Evolutionary conservation across 2,888 invertebrate genomes (phyloP), one percentile per base, ranked within the genome.

Genomic region (Metellina segmentata): DNA sequence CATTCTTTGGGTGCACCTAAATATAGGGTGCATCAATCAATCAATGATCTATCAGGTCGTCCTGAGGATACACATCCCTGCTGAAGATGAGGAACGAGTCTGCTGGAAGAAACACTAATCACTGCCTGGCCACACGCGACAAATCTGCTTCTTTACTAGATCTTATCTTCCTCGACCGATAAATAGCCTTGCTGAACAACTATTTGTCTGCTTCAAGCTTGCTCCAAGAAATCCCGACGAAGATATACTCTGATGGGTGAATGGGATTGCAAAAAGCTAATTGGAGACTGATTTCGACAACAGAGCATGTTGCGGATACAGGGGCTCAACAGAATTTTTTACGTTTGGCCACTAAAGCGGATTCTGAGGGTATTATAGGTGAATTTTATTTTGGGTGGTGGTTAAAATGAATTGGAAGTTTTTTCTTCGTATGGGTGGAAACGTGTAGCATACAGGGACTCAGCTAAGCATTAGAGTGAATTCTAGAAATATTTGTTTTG

Each of bases 21-120:
- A 83, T 90, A 90, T 90, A 90, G 90, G 90, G 85, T 83, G 85
- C 85, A 85, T 85, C 90, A 78, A 90, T 90, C 90, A 83, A 90
- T 90, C 90, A 90, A 71, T 83, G 90, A 90, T 90, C 90, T 90
- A 90, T 90, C 90, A 85, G 90, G 90, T 79, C 85, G 78, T 90
- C 85, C 85, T 78, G 79, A 83, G 72, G 85, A 83, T 82, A 89
- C 74, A 81, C 72, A 88, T 81, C 78, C 69, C 72, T 61, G 81
- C 88, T 69, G 82, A 77, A 89, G 89, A 89, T 89, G 82, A 89
- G 71, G 70, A 69, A 89, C 82, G 75, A 77, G 71, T 34, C 88
- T 75, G 74, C 34, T 61, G 49, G 74, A 81, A 88, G 81, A 81
- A 82, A 70, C 89, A 82, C 89, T 89, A 89, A 89, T 89, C 89